Conservation (phyloP, 1,140 invertebrate genomes). For the Brachionus plicatilis region DNA sequence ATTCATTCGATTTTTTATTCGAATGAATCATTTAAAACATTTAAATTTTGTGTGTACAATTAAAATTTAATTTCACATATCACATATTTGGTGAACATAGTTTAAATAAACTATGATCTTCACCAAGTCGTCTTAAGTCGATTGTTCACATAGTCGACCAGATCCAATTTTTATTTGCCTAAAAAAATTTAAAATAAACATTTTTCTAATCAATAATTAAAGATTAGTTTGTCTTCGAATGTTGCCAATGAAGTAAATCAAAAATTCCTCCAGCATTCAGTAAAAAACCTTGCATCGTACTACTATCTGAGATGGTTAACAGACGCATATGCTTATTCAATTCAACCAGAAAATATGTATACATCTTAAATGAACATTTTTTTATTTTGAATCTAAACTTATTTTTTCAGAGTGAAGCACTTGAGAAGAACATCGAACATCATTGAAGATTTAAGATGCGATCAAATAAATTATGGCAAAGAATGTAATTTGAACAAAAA, state of each 20-base stretch:
- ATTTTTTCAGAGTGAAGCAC: background rate
- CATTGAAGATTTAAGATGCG: background rate
- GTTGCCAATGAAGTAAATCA: background rate
- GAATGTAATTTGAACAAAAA: background rate
- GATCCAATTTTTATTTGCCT: background rate
- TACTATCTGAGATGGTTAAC: background rate
- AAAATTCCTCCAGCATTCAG: background rate
- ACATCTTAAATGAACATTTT: no score
- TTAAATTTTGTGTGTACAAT: no score
- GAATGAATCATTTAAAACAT: no score
- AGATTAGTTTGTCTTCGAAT: background rate
- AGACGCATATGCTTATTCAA: background rate
- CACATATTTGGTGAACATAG: no score
- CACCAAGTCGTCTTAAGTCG: no score
- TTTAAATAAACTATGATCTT: no score
- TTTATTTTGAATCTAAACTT: background rate
- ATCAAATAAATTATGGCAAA: background rate
- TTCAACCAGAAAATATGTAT: background rate
- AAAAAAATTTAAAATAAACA: background rate
- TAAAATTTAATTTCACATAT: no score
- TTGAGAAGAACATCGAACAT: background rate
- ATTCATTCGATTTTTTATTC: no score
- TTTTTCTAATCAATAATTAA: no score
- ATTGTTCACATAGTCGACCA: no score
- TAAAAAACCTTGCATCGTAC: background rate